Conservation (phyloP, 2,797 vertebrate species). For the Phrynocephalus guinanensis region DNA sequence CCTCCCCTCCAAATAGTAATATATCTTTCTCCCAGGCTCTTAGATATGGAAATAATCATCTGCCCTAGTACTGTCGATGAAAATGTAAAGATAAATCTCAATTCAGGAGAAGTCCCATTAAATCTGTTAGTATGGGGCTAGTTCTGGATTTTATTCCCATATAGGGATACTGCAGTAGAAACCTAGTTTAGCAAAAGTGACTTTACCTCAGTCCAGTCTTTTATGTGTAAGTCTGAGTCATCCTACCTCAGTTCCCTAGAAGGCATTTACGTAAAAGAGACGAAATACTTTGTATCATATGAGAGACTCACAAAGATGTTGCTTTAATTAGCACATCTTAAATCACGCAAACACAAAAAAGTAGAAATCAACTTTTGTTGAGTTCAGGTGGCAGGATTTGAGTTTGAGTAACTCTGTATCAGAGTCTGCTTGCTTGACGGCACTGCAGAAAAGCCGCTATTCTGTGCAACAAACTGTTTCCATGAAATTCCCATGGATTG, state of each 20-base stretch:
- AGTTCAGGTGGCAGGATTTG: neutral
- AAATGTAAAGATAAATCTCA: neutral
- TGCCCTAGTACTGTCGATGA: neutral
- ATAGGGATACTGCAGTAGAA: neutral
- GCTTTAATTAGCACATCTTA: constrained; percentile 35
- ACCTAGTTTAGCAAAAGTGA: constrained; percentile 11
- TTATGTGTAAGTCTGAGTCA: neutral
- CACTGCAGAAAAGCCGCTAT: neutral
- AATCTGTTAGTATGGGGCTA: constrained; percentile 6
- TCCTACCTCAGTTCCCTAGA: constrained; percentile 18
- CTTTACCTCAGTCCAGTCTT: constrained; percentile 21
- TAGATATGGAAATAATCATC: neutral
- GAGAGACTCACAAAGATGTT: constrained; percentile 10
- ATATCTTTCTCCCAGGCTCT: neutral
- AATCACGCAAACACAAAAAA: neutral
- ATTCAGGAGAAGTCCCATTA: accelerated
- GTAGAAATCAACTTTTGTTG: neutral
- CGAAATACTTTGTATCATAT: accelerated
- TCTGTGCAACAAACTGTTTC: neutral
- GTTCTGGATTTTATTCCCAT: neutral
- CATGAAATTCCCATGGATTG: too few species aligned
- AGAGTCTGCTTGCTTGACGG: neutral
- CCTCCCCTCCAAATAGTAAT: too few species aligned
- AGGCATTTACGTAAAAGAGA: constrained; percentile 18
- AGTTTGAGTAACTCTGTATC: neutral